Percentiles rank a stretch among this genome's conserved stretches.
Evolutionary conservation across 2,113 vertebrate genomes (phyloP).

Genomic region (Rana temporaria): DNA sequence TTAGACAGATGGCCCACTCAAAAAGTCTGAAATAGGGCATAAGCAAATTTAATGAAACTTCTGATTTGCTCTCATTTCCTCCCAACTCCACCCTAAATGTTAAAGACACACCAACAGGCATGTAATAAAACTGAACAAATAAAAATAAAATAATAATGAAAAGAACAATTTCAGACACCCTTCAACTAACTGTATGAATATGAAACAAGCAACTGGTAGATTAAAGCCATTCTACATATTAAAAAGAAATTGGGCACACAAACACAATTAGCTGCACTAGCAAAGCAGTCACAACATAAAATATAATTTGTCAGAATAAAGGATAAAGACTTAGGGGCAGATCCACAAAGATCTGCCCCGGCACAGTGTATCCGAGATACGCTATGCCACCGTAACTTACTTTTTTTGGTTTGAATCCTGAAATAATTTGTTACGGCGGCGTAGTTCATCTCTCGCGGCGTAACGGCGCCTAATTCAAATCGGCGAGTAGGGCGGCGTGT

Average conservation of each 20-base stretch:
- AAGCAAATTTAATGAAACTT: conserved; percentile 98
- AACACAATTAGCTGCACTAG: conserved; percentile 80
- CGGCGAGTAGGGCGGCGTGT: too few relatives aligned
- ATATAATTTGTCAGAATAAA: conserved; percentile 69
- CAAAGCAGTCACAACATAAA: conserved; percentile 75
- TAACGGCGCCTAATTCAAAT: too few relatives aligned
- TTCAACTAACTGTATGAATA: conserved; percentile 80
- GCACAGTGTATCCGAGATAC: too few relatives aligned
- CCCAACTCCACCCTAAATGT: conserved; percentile 57
- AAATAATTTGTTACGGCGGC: too few relatives aligned
- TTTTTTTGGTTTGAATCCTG: too few relatives aligned
- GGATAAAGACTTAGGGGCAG: too few relatives aligned
- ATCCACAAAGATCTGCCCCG: too few relatives aligned
- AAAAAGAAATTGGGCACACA: conserved; percentile 85
- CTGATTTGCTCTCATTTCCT: conserved; percentile 84
- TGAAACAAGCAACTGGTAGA: conserved; percentile 76
- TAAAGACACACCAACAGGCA: conserved; percentile 82
- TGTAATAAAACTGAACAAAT: conserved; percentile 75
- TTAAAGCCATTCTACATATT: conserved; percentile 85
- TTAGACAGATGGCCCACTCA: conserved; percentile 99
- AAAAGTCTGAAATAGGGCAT: conserved; percentile 90
- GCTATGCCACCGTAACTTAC: too few relatives aligned
- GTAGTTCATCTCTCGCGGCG: too few relatives aligned
- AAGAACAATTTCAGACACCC: conserved; percentile 76
- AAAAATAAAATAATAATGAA: conserved; percentile 78